Base-by-base conservation (phyloP, 92 coral and sea anemone species). In the Isaurus tuberculatus region DNA sequence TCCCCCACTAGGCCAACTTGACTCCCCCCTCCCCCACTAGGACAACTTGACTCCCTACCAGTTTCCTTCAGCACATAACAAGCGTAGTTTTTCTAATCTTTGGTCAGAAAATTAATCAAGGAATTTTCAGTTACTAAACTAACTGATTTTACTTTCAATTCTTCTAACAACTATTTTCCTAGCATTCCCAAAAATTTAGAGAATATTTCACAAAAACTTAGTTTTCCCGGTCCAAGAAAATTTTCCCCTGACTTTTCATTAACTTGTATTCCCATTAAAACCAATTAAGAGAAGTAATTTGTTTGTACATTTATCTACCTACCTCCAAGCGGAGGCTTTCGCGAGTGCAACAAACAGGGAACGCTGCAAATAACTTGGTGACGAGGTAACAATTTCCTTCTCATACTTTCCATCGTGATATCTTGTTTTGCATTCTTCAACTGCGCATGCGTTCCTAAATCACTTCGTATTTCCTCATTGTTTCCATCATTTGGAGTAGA, bases 241-340 rank as follows among this genome's bases (percentile, higher is more conserved):
- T n/a, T n/a, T n/a, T n/a, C n/a, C n/a, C n/a, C n/a, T n/a, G n/a
- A n/a, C n/a, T n/a, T n/a, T n/a, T n/a, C n/a, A n/a, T n/a, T n/a
- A n/a, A n/a, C n/a, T n/a, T n/a, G n/a, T n/a, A n/a, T 1, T 32
- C 51, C 20, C 28, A 19, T 57, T 11, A 57, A 46, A 25, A 57
- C 19, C 5, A 57, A 17, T 7, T 57, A 2, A 6, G 5, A 8
- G 2, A 63, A 2, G 5, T 22, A 23, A 8, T 20, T 9, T 22
- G 10, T 25, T 25, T 22, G 65, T 46, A 28, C 6, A 17, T 13
- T 8, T 30, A 30, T 11, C 10, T 4, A 70, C 92, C 40, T 84
- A 94, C 99, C 99, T 31, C 75, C 75, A n/a, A 96, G 84, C 0
- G 97, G 95, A 42, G 99, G 99, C 74, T 96, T 96, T 75, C 97